Conservation (phyloP, 1,140 invertebrate genomes). For the Calephelis virginiensis region DNA sequence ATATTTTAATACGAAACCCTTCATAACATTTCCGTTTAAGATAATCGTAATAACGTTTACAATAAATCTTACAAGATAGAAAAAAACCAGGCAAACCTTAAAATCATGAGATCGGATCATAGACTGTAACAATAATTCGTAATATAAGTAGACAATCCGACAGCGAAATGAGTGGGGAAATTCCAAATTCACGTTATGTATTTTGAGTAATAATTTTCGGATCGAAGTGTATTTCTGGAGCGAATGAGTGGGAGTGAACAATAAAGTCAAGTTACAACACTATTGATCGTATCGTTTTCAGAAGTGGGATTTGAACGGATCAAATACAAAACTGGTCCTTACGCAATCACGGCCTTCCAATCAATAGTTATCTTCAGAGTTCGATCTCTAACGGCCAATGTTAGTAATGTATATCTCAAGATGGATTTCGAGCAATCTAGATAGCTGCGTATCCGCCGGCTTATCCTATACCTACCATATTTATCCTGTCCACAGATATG, state of each 20-base stretch:
- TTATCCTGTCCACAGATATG: too few species aligned
- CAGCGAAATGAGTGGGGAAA: slow-evolving; percentile 38
- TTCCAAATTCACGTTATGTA: not conserved
- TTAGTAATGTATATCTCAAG: slow-evolving; percentile 29
- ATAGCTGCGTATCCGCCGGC: too few species aligned
- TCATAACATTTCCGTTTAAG: too few species aligned
- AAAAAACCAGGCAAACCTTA: too few species aligned
- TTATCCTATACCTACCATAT: too few species aligned
- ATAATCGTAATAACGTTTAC: too few species aligned
- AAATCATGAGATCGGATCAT: too few species aligned
- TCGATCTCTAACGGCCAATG: slow-evolving; percentile 31
- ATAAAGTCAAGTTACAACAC: slow-evolving; percentile 6
- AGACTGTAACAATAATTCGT: slow-evolving; percentile 34
- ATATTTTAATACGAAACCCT: too few species aligned
- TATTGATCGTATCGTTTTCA: slow-evolving; percentile 29
- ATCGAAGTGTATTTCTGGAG: slow-evolving; percentile 10
- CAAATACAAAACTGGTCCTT: slow-evolving; percentile 24
- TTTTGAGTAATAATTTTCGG: slow-evolving; percentile 16
- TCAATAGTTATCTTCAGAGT: slow-evolving; percentile 24
- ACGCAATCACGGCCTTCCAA: slow-evolving; percentile 23
- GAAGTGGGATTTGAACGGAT: slow-evolving; percentile 33
- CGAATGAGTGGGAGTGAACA: slow-evolving; percentile 3
- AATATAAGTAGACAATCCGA: slow-evolving; percentile 50
- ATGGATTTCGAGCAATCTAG: too few species aligned
- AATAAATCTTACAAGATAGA: too few species aligned